Evolutionary conservation across 2,888 invertebrate genomes (phyloP).

Genomic region (Gymnoscelis rufifasciata): DNA sequence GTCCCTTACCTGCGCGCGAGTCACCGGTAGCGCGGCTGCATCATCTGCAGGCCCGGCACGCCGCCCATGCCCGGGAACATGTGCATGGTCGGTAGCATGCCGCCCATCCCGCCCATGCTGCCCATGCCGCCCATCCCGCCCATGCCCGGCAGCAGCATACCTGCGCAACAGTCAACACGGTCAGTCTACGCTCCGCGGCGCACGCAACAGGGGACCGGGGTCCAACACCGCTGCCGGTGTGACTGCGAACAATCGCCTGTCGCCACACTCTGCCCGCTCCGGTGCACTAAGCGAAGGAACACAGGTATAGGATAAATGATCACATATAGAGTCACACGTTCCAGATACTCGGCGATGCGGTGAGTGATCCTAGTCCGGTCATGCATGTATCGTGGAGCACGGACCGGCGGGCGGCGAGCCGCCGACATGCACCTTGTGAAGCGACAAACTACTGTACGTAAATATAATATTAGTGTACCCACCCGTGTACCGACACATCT

Average conservation of each 20-base stretch:
- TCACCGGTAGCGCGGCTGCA: conserved; percentile 94
- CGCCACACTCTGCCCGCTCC: conserved; percentile 32
- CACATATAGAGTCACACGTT: conserved; percentile 75
- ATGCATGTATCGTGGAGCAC: conserved; percentile 57
- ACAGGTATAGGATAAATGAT: conserved; percentile 70
- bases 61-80: conserved; percentile 57
- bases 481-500: conserved; percentile 71
- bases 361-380: conserved; percentile 46
- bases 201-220: conserved; percentile 52
- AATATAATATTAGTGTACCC: conserved; percentile 77
- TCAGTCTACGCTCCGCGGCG: conserved; percentile 22
- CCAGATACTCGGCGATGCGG: conserved; percentile 60
- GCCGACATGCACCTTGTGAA: conserved; percentile 71
- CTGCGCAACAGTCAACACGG: conserved; percentile 51
- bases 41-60: conserved; percentile 73
- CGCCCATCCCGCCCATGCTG: conserved; percentile 56
- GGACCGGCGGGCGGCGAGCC: not conserved
- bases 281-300: conserved; percentile 68
- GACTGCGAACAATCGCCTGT: conserved; percentile 67
- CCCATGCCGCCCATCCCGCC: conserved; percentile 31
- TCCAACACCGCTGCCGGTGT: conserved; percentile 65
- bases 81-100: conserved; percentile 59
- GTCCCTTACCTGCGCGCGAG: conserved; percentile 45
- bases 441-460: conserved; percentile 77
- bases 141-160: conserved; percentile 62